A percentile compares a stretch with the other conserved stretches of the same genome.
Conservation (phyloP, 2,113 vertebrate genomes). For the Dicentrarchus labrax region DNA sequence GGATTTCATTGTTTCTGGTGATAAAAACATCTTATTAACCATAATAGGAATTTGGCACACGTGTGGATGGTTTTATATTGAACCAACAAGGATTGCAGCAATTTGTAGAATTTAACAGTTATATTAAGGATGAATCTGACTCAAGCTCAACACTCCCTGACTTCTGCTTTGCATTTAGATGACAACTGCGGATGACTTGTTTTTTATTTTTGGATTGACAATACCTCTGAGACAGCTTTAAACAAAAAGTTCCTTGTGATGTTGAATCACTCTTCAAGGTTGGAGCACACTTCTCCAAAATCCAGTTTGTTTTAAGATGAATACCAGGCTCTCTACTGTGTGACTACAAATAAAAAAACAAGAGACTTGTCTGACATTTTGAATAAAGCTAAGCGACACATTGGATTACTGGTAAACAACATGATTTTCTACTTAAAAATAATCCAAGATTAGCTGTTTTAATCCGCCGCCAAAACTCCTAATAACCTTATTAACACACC, state of each 20-base stretch:
- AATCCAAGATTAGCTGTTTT: slow-evolving; percentile 17
- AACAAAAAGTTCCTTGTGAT: neutral
- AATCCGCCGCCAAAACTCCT: slow-evolving; percentile 6
- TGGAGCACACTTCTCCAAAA: slow-evolving; percentile 15
- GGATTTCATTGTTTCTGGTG: neutral
- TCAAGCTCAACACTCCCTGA: neutral
- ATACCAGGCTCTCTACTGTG: neutral
- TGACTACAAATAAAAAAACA: slow-evolving; percentile 1
- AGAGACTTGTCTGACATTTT: neutral
- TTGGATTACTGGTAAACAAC: slow-evolving; percentile 15
- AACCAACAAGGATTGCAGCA: neutral
- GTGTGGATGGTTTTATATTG: neutral
- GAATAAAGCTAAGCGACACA: neutral
- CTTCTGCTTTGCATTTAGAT: slow-evolving; percentile 53
- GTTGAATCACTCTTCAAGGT: slow-evolving; percentile 26
- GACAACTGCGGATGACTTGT: neutral
- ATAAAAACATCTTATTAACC: neutral
- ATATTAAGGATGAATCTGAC: neutral
- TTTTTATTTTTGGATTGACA: neutral
- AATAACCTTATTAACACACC: slow-evolving; percentile 18
- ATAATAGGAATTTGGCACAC: neutral
- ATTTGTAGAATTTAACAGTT: neutral
- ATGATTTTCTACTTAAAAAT: slow-evolving; percentile 18
- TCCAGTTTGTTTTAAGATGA: slow-evolving; percentile 18
- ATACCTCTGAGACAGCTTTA: slow-evolving; percentile 6